A percentile compares a stretch with the other conserved stretches of the same genome.
Conservation (phyloP, 2,797 vertebrate species). For the Gouania willdenowi region DNA sequence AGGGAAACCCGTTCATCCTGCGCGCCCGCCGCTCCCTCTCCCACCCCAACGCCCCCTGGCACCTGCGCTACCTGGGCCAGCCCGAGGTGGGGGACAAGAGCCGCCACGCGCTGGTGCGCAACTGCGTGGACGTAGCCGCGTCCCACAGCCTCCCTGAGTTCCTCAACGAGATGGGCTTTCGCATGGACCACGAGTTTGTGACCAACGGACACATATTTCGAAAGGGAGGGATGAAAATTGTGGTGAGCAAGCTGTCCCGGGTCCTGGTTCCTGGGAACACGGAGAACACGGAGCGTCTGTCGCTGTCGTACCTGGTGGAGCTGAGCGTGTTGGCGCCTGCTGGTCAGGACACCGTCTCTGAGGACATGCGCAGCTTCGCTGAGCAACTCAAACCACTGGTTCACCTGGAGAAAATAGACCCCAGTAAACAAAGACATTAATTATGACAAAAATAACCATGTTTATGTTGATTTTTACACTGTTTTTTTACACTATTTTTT, state of each 20-base stretch:
- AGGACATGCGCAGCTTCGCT: slow-evolving; percentile 95
- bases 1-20: slow-evolving; percentile 94
- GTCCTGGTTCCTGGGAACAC: slow-evolving; percentile 89
- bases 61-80: slow-evolving; percentile 93
- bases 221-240: slow-evolving; percentile 91
- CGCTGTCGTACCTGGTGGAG: slow-evolving; percentile 92
- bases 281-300: slow-evolving; percentile 89
- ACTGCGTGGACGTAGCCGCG: slow-evolving; percentile 92
- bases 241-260: slow-evolving; percentile 93
- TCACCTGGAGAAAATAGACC: slow-evolving; percentile 96
- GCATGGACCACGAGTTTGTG: slow-evolving; percentile 97
- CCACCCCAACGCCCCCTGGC: slow-evolving; percentile 85
- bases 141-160: slow-evolving; percentile 94
- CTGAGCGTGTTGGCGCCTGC: slow-evolving; percentile 89
- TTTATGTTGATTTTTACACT: neutral
- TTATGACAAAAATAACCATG: neutral
- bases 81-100: slow-evolving; percentile 95
- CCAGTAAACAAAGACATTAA: slow-evolving; percentile 84
- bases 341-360: slow-evolving; percentile 89
- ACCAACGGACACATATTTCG: slow-evolving; percentile 92
- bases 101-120: slow-evolving; percentile 88
- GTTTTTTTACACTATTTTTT: neutral
- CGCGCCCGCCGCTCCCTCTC: slow-evolving; percentile 88
- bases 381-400: slow-evolving; percentile 95
- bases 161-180: slow-evolving; percentile 96